Base-by-base conservation (phyloP, 2,888 invertebrate genomes). In the Unio delphinus region DNA sequence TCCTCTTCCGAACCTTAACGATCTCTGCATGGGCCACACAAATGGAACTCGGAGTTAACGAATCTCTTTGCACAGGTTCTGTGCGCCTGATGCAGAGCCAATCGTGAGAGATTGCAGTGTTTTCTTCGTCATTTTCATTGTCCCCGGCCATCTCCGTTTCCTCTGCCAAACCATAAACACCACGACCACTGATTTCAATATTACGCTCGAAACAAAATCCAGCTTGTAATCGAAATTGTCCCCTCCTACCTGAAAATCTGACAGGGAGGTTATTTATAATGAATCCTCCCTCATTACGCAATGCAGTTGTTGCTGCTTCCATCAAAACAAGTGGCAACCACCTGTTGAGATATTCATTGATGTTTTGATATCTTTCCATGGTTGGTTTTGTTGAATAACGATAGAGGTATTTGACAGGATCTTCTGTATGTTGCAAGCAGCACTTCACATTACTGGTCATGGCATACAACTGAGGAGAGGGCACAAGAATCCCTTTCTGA, bases 241-340 rank as follows among this genome's bases (percentile, higher is more conserved):
- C 83, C n/a, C 45, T 67, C 23, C 66, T 56, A 11, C 64, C 60
- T 6, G 56, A 64, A 65, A 80, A 80, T 60, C 70, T 68, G 1
- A 83, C 67, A 4, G 70, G 72, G 11, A 82, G 73, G 58, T 77
- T 72, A 61, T 75, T 79, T 4, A 82, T 78, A 34, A 68, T 70
- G n/a, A 68, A 72, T 11, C 74, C 72, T 66, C 77, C 75, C 61
- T 77, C 80, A 62, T 70, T 74, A 0, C 55, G 61, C 11, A 77
- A 75, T n/a, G 79, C 68, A 20, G 70, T 69, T 7, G 69, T 65
- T 8, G 81, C 84, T 28, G 81, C 74, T 68, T 84, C 82, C 84
- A 84, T 84, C 56, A 76, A 70, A 6, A 81, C 68, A 17, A 84
- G 60, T 1, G 82, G 82, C 34, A 78, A 34, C 84, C 84, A 83